These are phyloP conservation scores for Coregonus clupeaformis DNA, from an alignment of 2,113 vertebrate species.

Conservation along the genomic window DNA sequence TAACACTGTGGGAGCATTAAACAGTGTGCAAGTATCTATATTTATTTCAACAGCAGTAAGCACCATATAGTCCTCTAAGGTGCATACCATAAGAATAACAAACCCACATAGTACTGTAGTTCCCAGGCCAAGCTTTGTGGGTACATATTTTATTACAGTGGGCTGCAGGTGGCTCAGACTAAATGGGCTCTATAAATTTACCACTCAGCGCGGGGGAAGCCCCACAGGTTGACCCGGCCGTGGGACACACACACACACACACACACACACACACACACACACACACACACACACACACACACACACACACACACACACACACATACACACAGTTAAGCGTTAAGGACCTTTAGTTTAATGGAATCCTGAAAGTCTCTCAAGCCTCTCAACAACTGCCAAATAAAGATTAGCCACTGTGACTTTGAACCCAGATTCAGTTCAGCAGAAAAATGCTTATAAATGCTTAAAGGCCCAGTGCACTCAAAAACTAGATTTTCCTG, in stretches of 20 bases:
- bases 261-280: no score
- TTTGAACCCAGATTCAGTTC: slow-evolving; percentile 13
- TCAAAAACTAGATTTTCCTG: no score
- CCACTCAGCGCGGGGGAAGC: slow-evolving; percentile 6
- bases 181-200: slow-evolving; percentile 6
- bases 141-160: not conserved
- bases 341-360: slow-evolving; percentile 4
- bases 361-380: slow-evolving; percentile 11
- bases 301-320: no score
- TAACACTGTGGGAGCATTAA: no score
- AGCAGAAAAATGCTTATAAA: not conserved
- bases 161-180: not conserved
- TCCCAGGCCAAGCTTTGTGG: not conserved
- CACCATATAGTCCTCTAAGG: no score
- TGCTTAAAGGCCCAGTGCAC: no score
- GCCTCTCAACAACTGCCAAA: slow-evolving; percentile 4
- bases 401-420: slow-evolving; percentile 10
- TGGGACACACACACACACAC: not conserved
- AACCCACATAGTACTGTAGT: not conserved
- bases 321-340: not conserved
- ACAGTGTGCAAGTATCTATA: no score
- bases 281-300: no score
- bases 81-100: not conserved
- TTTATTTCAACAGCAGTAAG: no score
- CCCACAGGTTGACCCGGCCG: not conserved